A percentile compares a stretch with the other conserved stretches of the same genome.
These are phyloP conservation scores for Drosophila teissieri DNA, from an alignment of 1,140 invertebrate genomes.

Conservation along the genomic window DNA sequence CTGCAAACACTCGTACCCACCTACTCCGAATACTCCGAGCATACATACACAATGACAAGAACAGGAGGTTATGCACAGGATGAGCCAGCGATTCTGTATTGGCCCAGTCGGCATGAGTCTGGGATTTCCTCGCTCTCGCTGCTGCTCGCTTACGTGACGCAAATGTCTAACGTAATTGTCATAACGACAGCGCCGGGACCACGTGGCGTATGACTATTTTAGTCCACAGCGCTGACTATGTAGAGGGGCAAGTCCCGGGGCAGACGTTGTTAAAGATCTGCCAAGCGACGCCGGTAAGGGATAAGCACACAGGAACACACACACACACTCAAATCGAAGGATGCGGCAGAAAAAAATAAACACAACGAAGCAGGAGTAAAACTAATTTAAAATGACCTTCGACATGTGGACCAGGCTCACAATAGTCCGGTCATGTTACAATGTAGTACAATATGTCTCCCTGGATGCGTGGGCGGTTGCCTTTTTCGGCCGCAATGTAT, in stretches of 20 bases:
- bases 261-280: slow-evolving; percentile 57
- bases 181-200: slow-evolving; percentile 52
- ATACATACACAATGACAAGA: slow-evolving; percentile 50
- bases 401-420: slow-evolving; percentile 56
- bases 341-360: slow-evolving; percentile 35
- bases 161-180: slow-evolving; percentile 77
- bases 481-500: slow-evolving; percentile 44
- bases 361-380: slow-evolving; percentile 41
- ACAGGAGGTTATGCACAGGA: slow-evolving; percentile 22
- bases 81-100: slow-evolving; percentile 61
- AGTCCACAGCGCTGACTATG: slow-evolving; percentile 2
- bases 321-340: slow-evolving; percentile 20
- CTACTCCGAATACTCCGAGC: too few relatives aligned
- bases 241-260: slow-evolving; percentile 53
- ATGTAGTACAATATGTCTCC: slow-evolving; percentile 41
- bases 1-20: slow-evolving; percentile 16
- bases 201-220: slow-evolving; percentile 33
- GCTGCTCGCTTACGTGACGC: slow-evolving; percentile 62
- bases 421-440: slow-evolving; percentile 67
- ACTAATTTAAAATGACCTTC: slow-evolving; percentile 80
- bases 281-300: slow-evolving; percentile 5
- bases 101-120: slow-evolving; percentile 57
- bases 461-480: slow-evolving; percentile 22
- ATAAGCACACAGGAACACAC: slow-evolving; percentile 11
- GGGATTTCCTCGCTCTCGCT: slow-evolving; percentile 45